Evolutionary conservation across 1,140 invertebrate genomes (phyloP), one percentile per base, ranked within the genome.

Genomic region (Cotesia vestalis): DNA sequence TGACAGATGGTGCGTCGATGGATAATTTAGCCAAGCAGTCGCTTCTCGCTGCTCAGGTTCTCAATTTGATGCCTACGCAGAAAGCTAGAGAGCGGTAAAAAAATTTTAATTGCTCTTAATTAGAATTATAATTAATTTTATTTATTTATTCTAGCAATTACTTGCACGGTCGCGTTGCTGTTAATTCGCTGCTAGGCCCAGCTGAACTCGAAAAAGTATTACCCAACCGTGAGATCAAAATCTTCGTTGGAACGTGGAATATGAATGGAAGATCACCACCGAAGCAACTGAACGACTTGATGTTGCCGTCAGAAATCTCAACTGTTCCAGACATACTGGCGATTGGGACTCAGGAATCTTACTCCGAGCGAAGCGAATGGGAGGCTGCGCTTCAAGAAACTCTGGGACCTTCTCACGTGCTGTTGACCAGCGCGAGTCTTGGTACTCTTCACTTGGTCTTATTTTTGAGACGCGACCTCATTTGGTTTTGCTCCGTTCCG

Each of bases 161-260:
- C 85, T 86, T 95, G 9, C 92, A 94, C 84, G 93, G 93, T 61
- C 88, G 92, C 78, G 88, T 94, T 64, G 93, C 93, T 40, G 91
- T 92, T 4, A 91, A 92, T 79, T 94, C 94, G 17, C 81, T 98
- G 12, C 84, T 98, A 1, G 95, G 96, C 8, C 88, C 92, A 6
- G 89, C 90, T 35, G 96, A 98, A 81, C 87, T 98, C 55, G 92
- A 95, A 76, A 91, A 94, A 82, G 93, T 95, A 34, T 91, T 98
- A 78, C 95, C 95, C 4, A 92, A 94, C 79, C 89, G 94, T 76
- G 92, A 95, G 86, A 86, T 98, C 0, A 92, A 90, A 75, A 92
- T 98, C 74, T 97, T 96, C 88, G 91, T 97, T 69, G 95, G 95
- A 11, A 96, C 95, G 4, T 98, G 96, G 96, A 99, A 99, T 84